Percentiles rank a stretch among this genome's conserved stretches.
These are phyloP conservation scores for Meiosimyza decipiens DNA, from an alignment of 2,888 invertebrate genomes.

Conservation along the genomic window DNA sequence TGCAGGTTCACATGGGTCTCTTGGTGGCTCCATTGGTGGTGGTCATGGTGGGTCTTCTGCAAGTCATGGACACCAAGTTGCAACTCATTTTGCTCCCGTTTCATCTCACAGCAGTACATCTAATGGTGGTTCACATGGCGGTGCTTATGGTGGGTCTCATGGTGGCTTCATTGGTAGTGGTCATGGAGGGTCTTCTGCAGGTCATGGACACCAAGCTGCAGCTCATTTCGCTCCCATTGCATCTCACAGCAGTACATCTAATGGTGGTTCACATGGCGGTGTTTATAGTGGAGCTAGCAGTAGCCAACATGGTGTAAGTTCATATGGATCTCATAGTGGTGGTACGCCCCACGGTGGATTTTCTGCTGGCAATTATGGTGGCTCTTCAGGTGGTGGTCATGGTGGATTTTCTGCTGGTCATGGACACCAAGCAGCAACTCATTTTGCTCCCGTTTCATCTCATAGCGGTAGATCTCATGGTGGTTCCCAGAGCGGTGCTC, in stretches of 20 bases:
- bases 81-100: constrained; percentile 13
- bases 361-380: not conserved
- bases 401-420: constrained; percentile 3
- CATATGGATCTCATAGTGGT: not conserved
- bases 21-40: not conserved
- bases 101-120: not conserved
- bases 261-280: constrained; percentile 34
- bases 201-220: constrained; percentile 14
- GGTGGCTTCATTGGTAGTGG: constrained; percentile 23
- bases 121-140: constrained; percentile 35
- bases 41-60: not conserved
- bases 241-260: constrained; percentile 1
- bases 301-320: constrained; percentile 3
- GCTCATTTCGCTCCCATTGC: too few species aligned
- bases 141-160: constrained; percentile 31
- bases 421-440: too few species aligned
- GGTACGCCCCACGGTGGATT: constrained; percentile 10
- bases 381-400: not conserved
- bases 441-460: constrained; percentile 6
- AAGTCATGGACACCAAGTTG: not conserved
- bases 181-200: not conserved
- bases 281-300: constrained; percentile 17
- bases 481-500: constrained; percentile 18
- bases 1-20: constrained; percentile 4
- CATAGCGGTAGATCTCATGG: constrained; percentile 14